Percentiles rank a stretch among this genome's conserved stretches.
phyloP scores from a whole-genome alignment of 2,888 invertebrate species.

The Apodemia mormo region DNA sequence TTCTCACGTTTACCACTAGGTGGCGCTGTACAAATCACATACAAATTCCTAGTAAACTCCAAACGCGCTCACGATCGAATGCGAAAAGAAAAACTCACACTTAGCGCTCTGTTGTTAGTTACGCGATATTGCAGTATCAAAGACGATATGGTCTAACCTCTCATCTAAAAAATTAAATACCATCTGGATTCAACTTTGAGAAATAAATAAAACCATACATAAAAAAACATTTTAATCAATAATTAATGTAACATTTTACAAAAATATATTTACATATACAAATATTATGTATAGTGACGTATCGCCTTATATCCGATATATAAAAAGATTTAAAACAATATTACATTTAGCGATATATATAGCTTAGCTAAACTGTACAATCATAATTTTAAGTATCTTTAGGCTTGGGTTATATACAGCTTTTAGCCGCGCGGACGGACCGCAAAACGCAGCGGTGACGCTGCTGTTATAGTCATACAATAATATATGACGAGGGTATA shows the following conservation, averaged over 20 bases:
- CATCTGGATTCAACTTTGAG: slow-evolving; percentile 24
- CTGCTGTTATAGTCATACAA: no score
- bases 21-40: no score
- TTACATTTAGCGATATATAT: slow-evolving; percentile 23
- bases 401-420: background rate
- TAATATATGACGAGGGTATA: no score
- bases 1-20: no score
- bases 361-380: no score
- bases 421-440: background rate
- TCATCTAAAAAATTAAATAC: no score
- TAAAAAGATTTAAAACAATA: slow-evolving; percentile 24
- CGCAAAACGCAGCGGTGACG: background rate
- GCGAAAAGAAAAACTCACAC: no score
- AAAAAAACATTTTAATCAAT: slow-evolving; percentile 75
- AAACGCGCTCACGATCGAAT: no score
- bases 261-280: slow-evolving; percentile 78
- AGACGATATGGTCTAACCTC: no score
- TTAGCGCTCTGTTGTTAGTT: no score
- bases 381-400: background rate
- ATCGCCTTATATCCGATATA: slow-evolving; percentile 30
- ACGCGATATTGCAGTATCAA: no score
- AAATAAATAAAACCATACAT: slow-evolving; percentile 48
- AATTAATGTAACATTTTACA: slow-evolving; percentile 77
- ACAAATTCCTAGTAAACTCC: no score
- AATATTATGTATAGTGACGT: slow-evolving; percentile 45